Evolutionary conservation across 2,888 invertebrate genomes (phyloP).

Genomic region (Vannuccia rotundouncinata): DNA sequence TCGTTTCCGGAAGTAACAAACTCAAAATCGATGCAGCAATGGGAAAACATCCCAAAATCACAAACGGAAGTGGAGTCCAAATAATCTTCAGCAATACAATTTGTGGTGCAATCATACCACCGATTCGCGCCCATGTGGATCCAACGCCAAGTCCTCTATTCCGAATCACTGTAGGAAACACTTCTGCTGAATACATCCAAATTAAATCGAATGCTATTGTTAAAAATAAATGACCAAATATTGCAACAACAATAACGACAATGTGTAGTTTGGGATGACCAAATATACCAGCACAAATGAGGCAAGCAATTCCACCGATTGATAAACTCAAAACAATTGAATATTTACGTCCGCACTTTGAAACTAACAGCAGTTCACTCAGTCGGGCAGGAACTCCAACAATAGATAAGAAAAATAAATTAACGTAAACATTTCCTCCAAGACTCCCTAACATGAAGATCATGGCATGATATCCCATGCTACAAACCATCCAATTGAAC

Average conservation of each 20-base stretch:
- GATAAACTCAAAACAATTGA: background rate
- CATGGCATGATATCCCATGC: slow-evolving; percentile 18
- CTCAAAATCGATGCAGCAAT: background rate
- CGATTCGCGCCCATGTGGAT: slow-evolving; percentile 17
- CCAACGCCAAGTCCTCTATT: slow-evolving; percentile 28
- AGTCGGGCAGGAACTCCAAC: slow-evolving; percentile 18
- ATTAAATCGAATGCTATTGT: slow-evolving; percentile 28
- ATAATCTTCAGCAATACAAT: background rate
- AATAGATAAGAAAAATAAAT: background rate
- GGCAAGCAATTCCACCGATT: slow-evolving; percentile 15
- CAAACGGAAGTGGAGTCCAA: slow-evolving; percentile 28
- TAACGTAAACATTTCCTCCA: slow-evolving; percentile 29
- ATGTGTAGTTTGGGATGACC: background rate
- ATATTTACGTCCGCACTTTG: background rate
- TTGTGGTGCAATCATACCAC: slow-evolving; percentile 8
- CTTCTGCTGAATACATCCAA: slow-evolving; percentile 31
- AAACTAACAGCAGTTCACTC: background rate
- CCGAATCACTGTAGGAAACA: slow-evolving; percentile 32
- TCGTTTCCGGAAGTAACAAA: background rate
- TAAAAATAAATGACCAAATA: slow-evolving; percentile 19
- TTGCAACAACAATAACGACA: background rate
- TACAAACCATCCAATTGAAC: slow-evolving; percentile 6
- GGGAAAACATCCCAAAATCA: background rate
- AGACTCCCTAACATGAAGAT: background rate
- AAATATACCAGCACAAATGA: background rate